Evolutionary conservation across 2,888 invertebrate species (phyloP).

Genomic region (Cephus pulcher): DNA sequence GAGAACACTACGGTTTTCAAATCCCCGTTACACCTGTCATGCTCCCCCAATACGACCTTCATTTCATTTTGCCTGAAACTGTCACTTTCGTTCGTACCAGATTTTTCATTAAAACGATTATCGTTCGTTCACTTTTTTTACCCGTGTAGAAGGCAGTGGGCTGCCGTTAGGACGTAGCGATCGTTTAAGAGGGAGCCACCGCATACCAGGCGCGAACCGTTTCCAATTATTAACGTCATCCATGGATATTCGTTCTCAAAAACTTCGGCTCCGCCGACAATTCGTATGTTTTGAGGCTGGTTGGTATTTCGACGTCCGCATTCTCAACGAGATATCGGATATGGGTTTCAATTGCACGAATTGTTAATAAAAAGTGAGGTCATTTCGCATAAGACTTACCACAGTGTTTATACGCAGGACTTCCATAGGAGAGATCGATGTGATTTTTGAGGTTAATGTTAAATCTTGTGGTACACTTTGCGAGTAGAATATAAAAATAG

Average conservation of each 20-base stretch:
- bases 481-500: not conserved
- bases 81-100: slow-evolving; percentile 19
- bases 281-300: slow-evolving; percentile 34
- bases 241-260: slow-evolving; percentile 62
- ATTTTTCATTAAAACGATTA: not conserved
- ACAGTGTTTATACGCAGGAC: slow-evolving; percentile 35
- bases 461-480: not conserved
- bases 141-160: slow-evolving; percentile 54
- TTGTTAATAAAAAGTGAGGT: not conserved
- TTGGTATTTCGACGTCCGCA: slow-evolving; percentile 12
- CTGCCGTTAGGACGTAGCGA: slow-evolving; percentile 59
- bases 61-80: slow-evolving; percentile 48
- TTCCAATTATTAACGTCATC: slow-evolving; percentile 58
- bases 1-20: slow-evolving; percentile 28
- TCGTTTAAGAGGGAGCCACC: slow-evolving; percentile 59
- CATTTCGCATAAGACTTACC: slow-evolving; percentile 26
- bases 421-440: slow-evolving; percentile 35
- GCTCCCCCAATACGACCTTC: slow-evolving; percentile 38
- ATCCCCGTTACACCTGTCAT: slow-evolving; percentile 30
- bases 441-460: slow-evolving; percentile 14
- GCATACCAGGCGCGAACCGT: slow-evolving; percentile 57
- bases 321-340: slow-evolving; percentile 1
- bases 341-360: not conserved
- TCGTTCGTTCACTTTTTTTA: slow-evolving; percentile 36
- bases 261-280: slow-evolving; percentile 59